A percentile compares a stretch with the other conserved stretches of the same genome.
phyloP scores from a whole-genome alignment of 2,888 invertebrate genomes.

The Leptinotarsa haldemani region DNA sequence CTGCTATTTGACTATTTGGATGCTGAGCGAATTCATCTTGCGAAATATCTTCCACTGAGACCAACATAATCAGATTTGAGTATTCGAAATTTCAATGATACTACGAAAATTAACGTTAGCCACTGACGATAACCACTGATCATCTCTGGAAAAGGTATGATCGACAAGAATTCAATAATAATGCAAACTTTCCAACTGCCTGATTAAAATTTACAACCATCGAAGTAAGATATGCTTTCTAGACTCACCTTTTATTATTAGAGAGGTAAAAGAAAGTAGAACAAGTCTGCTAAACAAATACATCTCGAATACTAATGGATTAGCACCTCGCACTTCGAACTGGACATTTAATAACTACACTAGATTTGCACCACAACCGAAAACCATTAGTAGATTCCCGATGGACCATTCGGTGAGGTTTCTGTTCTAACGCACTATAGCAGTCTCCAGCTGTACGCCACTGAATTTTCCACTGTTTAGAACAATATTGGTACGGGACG shows the following conservation, averaged over 20 bases:
- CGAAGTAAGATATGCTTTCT: constrained; percentile 49
- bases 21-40: no score
- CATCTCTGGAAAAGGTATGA: no score
- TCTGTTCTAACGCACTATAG: constrained; percentile 38
- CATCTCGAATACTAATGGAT: constrained; percentile 43
- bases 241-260: constrained; percentile 54
- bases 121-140: no score
- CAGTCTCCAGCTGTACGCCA: constrained; percentile 32
- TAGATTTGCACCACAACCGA: background rate
- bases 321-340: constrained; percentile 9
- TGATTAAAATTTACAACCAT: constrained; percentile 9
- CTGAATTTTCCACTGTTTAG: background rate
- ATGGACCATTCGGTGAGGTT: constrained; percentile 26
- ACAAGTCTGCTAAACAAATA: constrained; percentile 51
- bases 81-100: no score
- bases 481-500: background rate
- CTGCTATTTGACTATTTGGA: no score
- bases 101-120: no score
- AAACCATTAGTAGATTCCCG: background rate
- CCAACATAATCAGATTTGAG: no score
- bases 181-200: no score
- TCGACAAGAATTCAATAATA: no score
- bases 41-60: no score
- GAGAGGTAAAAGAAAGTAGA: constrained; percentile 56
- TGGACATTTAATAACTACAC: constrained; percentile 25